Conservation (phyloP, 2,888 invertebrate genomes). For the Pterostichus madidus region DNA sequence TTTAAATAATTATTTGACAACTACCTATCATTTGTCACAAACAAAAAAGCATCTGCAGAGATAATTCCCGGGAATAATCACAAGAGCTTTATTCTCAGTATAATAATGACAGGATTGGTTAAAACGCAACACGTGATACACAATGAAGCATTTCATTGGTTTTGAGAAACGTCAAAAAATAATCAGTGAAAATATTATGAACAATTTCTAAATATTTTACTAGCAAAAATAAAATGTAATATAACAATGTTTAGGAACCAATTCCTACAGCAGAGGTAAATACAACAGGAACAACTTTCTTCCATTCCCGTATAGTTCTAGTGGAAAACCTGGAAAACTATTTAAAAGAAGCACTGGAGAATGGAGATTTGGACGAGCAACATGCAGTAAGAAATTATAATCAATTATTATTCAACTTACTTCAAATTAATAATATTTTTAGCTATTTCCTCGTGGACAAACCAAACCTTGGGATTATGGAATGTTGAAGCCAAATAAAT, state of each 20-base stretch:
- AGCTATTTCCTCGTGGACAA: conserved; percentile 76
- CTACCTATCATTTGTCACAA: too few relatives aligned
- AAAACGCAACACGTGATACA: too few relatives aligned
- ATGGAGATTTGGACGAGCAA: conserved; percentile 73
- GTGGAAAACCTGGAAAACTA: conserved; percentile 75
- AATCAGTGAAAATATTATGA: neutral
- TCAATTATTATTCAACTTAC: neutral
- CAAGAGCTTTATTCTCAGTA: too few relatives aligned
- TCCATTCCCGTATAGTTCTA: conserved; percentile 56
- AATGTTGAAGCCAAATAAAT: conserved; percentile 74
- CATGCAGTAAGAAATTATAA: conserved; percentile 72
- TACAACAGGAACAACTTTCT: conserved; percentile 46
- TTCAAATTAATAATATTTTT: conserved; percentile 62
- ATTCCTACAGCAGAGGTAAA: conserved; percentile 23
- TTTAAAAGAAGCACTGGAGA: conserved; percentile 73
- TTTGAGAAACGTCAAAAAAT: too few relatives aligned
- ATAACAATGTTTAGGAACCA: neutral
- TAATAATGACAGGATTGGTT: too few relatives aligned
- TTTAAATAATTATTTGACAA: too few relatives aligned
- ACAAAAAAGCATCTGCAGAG: too few relatives aligned
- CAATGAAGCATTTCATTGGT: too few relatives aligned
- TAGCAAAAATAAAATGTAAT: neutral
- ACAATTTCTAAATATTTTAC: neutral
- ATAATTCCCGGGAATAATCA: too few relatives aligned
- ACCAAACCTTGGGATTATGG: conserved; percentile 76